Evolutionary conservation across 2,797 vertebrate genomes (phyloP).

Genomic region (Muraenolepis orangiensis): DNA sequence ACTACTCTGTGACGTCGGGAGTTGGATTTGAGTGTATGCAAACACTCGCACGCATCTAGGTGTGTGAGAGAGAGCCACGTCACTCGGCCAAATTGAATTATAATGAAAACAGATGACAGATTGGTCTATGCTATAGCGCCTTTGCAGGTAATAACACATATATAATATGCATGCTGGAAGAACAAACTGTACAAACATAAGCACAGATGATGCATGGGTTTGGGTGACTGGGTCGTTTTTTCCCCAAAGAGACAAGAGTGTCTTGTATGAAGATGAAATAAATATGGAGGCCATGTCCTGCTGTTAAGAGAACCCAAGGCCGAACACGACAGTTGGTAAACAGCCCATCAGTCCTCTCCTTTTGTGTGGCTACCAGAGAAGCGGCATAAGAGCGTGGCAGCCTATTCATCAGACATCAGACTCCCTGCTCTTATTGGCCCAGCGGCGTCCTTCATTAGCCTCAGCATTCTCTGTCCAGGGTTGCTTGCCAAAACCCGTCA

Average conservation of each 20-base stretch:
- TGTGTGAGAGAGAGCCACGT: background rate
- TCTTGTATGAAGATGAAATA: background rate
- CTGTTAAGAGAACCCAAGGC: background rate
- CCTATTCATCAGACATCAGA: background rate
- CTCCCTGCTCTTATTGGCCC: background rate
- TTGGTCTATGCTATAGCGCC: background rate
- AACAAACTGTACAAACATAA: background rate
- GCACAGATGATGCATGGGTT: background rate
- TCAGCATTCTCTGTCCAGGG: background rate
- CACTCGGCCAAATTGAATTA: background rate
- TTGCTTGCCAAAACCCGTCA: constrained; percentile 13
- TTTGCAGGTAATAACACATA: background rate
- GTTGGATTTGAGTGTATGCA: background rate
- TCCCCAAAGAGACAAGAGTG: background rate
- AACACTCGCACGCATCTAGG: too few relatives aligned
- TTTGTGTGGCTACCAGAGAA: background rate
- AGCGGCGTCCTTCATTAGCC: background rate
- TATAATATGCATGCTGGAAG: background rate
- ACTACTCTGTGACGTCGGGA: background rate
- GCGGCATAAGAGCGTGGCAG: background rate
- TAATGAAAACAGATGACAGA: background rate
- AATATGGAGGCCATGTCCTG: background rate
- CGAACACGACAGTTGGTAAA: background rate
- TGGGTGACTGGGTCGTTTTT: too few relatives aligned
- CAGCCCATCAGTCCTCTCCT: background rate